Evolutionary conservation across 2,797 vertebrate genomes (phyloP).

Genomic region (Lacerta bilineata): DNA sequence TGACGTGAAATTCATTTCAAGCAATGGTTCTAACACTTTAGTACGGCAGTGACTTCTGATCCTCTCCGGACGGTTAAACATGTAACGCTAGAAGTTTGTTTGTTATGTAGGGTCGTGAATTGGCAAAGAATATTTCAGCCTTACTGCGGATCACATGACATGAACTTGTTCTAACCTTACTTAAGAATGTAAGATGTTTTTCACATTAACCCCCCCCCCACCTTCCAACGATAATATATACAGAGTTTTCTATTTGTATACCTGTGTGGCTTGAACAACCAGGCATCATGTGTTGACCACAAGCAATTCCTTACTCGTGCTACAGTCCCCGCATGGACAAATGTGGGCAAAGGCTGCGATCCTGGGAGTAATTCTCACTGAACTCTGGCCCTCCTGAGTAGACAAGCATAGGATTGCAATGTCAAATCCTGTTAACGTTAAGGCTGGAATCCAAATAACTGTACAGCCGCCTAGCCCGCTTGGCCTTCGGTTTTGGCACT

Average conservation of each 20-base stretch:
- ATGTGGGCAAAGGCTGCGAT: background rate
- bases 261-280: slow-evolving; percentile 32
- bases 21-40: slow-evolving; percentile 65
- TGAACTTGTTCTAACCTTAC: slow-evolving; percentile 75
- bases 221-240: background rate
- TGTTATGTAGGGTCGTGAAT: slow-evolving; percentile 47
- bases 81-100: slow-evolving; percentile 71
- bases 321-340: background rate
- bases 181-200: slow-evolving; percentile 71
- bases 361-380: background rate
- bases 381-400: too few relatives aligned
- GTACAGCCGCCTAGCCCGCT: too few relatives aligned
- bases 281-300: slow-evolving; percentile 17
- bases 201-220: slow-evolving; percentile 41
- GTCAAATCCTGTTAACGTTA: background rate
- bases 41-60: slow-evolving; percentile 66
- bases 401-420: background rate
- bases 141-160: slow-evolving; percentile 60
- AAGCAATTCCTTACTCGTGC: background rate
- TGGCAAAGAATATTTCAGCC: slow-evolving; percentile 66
- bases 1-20: slow-evolving; percentile 66
- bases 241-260: background rate
- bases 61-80: slow-evolving; percentile 54
- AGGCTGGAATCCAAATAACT: background rate
- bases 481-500: background rate